phyloP scores from a whole-genome alignment of 2,797 vertebrate genomes.

The Oreochromis grahami region DNA sequence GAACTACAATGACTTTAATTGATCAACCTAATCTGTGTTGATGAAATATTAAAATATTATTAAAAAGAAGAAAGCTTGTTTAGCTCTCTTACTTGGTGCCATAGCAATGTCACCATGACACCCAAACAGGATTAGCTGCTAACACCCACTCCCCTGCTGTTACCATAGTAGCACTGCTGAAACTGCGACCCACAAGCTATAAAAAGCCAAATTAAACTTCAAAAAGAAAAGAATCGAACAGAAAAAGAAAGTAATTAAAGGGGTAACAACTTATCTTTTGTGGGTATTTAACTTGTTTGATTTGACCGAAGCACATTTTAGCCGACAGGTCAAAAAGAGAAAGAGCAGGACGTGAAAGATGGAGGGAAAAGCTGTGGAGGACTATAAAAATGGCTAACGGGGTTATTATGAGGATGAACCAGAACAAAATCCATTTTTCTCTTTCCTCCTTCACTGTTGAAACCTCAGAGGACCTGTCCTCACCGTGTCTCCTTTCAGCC shows the following conservation, averaged over 20 bases:
- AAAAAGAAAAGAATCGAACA: conserved; percentile 30
- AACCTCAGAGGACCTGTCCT: conserved; percentile 16
- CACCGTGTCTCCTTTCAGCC: conserved; percentile 12
- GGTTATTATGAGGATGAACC: conserved; percentile 31
- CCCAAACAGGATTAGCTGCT: conserved; percentile 64
- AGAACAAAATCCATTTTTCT: conserved; percentile 5
- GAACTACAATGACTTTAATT: background rate
- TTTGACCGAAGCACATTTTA: conserved; percentile 18
- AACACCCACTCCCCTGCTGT: conserved; percentile 69
- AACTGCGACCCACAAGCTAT: conserved; percentile 51
- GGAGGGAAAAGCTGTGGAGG: conserved; percentile 1
- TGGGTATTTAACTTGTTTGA: conserved; percentile 21
- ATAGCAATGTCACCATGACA: conserved; percentile 65
- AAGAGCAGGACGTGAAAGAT: background rate
- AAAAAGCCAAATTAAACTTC: conserved; percentile 59
- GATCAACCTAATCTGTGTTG: conserved; percentile 25
- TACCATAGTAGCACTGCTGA: conserved; percentile 70
- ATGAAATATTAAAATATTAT: conserved; percentile 39
- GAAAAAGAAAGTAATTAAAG: conserved; percentile 39
- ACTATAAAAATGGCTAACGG: conserved; percentile 5
- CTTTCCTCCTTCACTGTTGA: background rate
- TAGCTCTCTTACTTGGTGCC: conserved; percentile 51
- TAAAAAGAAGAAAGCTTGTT: conserved; percentile 27
- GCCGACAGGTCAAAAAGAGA: conserved; percentile 18
- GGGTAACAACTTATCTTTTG: conserved; percentile 24